phyloP scores from a whole-genome alignment of 2,113 vertebrate species.

The Lasiurus cinereus region DNA sequence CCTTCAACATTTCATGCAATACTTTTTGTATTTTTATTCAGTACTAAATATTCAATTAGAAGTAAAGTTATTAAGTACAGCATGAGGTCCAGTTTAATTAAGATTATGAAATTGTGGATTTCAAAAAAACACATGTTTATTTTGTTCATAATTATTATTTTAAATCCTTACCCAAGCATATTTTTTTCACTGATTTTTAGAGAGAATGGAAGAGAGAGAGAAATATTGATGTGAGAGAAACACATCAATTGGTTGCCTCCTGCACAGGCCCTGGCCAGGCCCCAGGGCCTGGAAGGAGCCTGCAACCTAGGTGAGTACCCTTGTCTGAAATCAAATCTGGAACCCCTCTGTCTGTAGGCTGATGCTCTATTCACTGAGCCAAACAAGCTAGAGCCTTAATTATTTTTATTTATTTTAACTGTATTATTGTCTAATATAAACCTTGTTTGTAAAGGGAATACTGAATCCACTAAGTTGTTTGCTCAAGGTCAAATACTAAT shows the following conservation, averaged over 20 bases:
- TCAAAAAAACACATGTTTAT: not conserved
- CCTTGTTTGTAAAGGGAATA: not conserved
- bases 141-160: not conserved
- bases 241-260: no score
- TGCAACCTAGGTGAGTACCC: no score
- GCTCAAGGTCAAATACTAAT: not conserved
- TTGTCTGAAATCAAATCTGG: no score
- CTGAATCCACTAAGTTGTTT: not conserved
- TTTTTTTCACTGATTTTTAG: no score
- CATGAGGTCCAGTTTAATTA: not conserved
- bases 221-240: no score
- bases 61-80: not conserved
- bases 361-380: no score
- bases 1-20: no score
- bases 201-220: no score
- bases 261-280: no score
- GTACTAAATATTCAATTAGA: not conserved
- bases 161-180: not conserved
- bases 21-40: not conserved
- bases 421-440: not conserved
- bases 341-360: no score
- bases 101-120: not conserved
- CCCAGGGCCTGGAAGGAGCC: no score
- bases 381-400: no score
- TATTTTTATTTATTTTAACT: not conserved